phyloP scores from a whole-genome alignment of 2,113 vertebrate species.

The Oreotrochilus melanogaster region DNA sequence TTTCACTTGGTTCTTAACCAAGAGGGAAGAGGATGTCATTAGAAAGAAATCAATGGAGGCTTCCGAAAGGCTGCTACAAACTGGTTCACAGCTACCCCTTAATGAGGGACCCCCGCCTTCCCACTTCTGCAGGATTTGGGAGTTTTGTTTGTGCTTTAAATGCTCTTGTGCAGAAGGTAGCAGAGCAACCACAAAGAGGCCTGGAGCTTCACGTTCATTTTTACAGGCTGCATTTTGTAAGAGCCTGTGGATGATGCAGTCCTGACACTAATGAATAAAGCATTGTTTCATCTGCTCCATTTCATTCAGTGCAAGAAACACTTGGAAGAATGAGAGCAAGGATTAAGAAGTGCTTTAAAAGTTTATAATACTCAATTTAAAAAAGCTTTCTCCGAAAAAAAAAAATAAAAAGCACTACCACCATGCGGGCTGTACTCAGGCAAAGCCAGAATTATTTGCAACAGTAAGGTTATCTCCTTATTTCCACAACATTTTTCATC shows the following conservation, averaged over 20 bases:
- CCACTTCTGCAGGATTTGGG: accelerated
- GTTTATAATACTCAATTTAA: neutral
- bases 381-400: neutral
- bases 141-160: neutral
- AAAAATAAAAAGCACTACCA: neutral
- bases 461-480: neutral
- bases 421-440: neutral
- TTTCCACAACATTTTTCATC: neutral
- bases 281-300: conserved; percentile 23
- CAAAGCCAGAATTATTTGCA: neutral
- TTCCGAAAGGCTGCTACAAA: neutral
- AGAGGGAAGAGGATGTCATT: neutral
- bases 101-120: neutral
- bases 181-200: neutral
- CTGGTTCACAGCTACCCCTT: neutral
- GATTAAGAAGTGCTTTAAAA: neutral
- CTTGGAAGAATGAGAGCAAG: neutral
- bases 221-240: conserved; percentile 17
- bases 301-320: neutral
- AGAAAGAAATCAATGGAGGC: conserved; percentile 11
- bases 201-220: neutral
- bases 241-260: neutral
- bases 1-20: neutral
- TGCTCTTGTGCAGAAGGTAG: neutral
- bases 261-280: conserved; percentile 43